phyloP scores from a whole-genome alignment of 2,113 vertebrate genomes.

The Ibidorhyncha struthersii region DNA sequence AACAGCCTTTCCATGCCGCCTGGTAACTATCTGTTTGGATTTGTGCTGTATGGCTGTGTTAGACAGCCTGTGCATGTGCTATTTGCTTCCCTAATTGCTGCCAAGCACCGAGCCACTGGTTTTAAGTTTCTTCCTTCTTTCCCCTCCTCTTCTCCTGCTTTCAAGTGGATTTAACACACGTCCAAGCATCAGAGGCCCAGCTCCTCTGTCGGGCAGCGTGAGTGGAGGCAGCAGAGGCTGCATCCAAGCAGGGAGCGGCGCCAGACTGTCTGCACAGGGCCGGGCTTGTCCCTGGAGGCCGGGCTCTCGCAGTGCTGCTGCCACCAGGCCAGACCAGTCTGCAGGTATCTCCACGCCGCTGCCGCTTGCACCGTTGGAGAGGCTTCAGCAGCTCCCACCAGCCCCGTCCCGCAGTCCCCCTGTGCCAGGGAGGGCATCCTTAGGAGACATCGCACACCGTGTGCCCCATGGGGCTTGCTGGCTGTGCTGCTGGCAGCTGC shows the following conservation, averaged over 20 bases:
- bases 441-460: accelerated
- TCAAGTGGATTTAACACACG: neutral
- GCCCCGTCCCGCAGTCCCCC: neutral
- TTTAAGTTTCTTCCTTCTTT: slow-evolving; percentile 3
- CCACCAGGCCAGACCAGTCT: neutral
- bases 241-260: neutral
- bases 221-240: neutral
- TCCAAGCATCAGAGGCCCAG: neutral
- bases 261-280: slow-evolving; percentile 42
- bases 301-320: neutral
- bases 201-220: neutral
- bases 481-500: neutral
- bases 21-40: neutral
- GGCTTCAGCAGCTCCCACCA: neutral
- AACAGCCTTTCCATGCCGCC: neutral
- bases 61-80: neutral
- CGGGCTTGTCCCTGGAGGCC: neutral
- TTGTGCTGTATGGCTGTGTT: neutral
- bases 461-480: accelerated
- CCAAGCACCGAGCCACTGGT: neutral
- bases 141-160: neutral
- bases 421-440: accelerated
- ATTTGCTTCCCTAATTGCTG: neutral
- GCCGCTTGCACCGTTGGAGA: accelerated
- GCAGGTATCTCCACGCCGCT: accelerated